Evolutionary conservation across 2,888 invertebrate species (phyloP).

Genomic region (Exephanes ischioxanthus): DNA sequence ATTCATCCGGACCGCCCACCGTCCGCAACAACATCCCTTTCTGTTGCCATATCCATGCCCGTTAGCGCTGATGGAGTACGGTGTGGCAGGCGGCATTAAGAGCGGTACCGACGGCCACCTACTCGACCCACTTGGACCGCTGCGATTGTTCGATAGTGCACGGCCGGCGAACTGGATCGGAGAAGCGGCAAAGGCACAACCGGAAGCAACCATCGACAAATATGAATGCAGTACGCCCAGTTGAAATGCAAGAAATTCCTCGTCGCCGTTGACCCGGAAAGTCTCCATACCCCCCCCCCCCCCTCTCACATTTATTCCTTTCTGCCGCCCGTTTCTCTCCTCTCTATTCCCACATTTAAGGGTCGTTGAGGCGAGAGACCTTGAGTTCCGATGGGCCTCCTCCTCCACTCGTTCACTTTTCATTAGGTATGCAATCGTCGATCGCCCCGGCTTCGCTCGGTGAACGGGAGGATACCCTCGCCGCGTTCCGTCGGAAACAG

Average conservation of each 20-base stretch:
- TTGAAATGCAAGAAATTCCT: slow-evolving; percentile 55
- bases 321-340: slow-evolving; percentile 37
- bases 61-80: not conserved
- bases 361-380: slow-evolving; percentile 32
- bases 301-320: slow-evolving; percentile 1
- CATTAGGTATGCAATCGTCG: slow-evolving; percentile 49
- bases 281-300: not conserved
- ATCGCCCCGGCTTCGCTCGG: not conserved
- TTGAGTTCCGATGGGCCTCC: slow-evolving; percentile 9
- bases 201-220: slow-evolving; percentile 47
- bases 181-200: slow-evolving; percentile 20
- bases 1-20: too few relatives aligned
- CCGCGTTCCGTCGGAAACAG: not conserved
- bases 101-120: slow-evolving; percentile 46
- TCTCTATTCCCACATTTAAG: slow-evolving; percentile 43
- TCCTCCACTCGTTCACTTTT: slow-evolving; percentile 51
- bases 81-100: not conserved
- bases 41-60: not conserved
- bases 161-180: slow-evolving; percentile 53
- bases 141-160: slow-evolving; percentile 72
- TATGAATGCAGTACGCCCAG: slow-evolving; percentile 44
- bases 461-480: not conserved
- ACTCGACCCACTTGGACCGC: slow-evolving; percentile 72
- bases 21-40: too few relatives aligned
- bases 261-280: slow-evolving; percentile 59